Percentiles rank a stretch among this genome's conserved stretches.
Conservation (phyloP, 2,113 vertebrate genomes). For the Empidonax traillii region DNA sequence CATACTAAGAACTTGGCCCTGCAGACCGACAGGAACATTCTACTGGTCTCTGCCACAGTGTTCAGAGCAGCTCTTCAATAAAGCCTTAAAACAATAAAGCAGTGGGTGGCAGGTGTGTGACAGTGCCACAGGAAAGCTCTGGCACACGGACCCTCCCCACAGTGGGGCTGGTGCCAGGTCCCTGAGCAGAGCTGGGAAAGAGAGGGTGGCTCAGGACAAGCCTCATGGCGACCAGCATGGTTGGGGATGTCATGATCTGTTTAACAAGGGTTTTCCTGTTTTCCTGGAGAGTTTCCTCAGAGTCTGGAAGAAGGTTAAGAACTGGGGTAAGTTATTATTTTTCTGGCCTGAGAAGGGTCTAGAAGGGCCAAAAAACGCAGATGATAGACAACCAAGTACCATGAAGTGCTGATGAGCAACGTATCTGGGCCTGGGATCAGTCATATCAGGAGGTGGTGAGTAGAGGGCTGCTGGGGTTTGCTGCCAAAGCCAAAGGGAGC, state of each 20-base stretch:
- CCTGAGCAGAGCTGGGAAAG: neutral
- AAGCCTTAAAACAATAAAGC: neutral
- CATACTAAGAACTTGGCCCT: neutral
- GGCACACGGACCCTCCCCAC: neutral
- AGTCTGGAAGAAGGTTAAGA: neutral
- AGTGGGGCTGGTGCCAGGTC: neutral
- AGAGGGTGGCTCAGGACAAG: neutral
- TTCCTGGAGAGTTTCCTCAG: neutral
- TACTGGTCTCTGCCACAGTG: neutral
- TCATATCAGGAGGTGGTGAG: neutral
- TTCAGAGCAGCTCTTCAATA: neutral
- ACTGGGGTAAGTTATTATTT: neutral
- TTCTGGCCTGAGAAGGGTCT: neutral
- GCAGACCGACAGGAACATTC: neutral
- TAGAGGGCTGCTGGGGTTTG: neutral
- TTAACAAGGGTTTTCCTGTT: neutral
- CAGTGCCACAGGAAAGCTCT: neutral
- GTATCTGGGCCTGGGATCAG: neutral
- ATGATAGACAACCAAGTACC: neutral
- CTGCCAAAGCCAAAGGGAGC: neutral
- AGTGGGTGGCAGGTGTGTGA: neutral
- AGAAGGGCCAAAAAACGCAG: neutral
- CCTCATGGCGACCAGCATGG: neutral
- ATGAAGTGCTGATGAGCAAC: neutral
- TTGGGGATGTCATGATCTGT: neutral